Evolutionary conservation across 2,797 vertebrate genomes (phyloP), one percentile per base, ranked within the genome.

Genomic region (Nannoperca australis): DNA sequence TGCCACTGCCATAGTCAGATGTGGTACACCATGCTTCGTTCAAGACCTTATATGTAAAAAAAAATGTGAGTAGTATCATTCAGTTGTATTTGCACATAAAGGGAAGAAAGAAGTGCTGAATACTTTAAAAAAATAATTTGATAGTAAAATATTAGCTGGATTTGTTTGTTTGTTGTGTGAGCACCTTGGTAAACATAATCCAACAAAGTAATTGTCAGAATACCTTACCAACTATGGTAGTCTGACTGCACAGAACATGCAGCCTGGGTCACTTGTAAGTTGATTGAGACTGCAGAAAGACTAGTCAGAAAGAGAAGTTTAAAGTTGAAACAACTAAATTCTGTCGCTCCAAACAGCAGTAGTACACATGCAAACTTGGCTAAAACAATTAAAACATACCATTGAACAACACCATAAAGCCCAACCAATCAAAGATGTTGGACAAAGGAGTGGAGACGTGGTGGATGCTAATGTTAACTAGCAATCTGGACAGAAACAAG

Each of bases 21-120:
- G 42, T 75, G 7, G n/a, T 65, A 70, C 45, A 42, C 18, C 3
- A 45, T 15, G 40, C 15, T 18, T 54, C 53, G 47, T 40, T 80
- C 36, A 64, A 24, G 30, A 40, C 7, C 27, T 5, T 14, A 5
- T 17, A 62, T 17, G 9, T 2, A 32, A 62, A 68, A 14, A 30
- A 14, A 30, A 22, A 32, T 12, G 13, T 0, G 2, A 13, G 24
- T 30, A 1, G 7, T 24, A 32, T 67, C 18, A 12, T 53, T 73
- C 34, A 11, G 2, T 76, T 76, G 45, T 66, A 54, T 45, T 56
- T 5, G 5, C 5, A 0, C 15, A 49, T 38, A 4, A 70, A 20
- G 7, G 5, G 32, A 27, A 38, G 45, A 53, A 17, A 17, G 10
- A 40, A 32, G 7, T 9, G 22, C 11, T 22, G 20, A 56, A 20